Evolutionary conservation across 2,888 invertebrate genomes (phyloP), one percentile per base, ranked within the genome.

Genomic region (Eretmocerus hayati): DNA sequence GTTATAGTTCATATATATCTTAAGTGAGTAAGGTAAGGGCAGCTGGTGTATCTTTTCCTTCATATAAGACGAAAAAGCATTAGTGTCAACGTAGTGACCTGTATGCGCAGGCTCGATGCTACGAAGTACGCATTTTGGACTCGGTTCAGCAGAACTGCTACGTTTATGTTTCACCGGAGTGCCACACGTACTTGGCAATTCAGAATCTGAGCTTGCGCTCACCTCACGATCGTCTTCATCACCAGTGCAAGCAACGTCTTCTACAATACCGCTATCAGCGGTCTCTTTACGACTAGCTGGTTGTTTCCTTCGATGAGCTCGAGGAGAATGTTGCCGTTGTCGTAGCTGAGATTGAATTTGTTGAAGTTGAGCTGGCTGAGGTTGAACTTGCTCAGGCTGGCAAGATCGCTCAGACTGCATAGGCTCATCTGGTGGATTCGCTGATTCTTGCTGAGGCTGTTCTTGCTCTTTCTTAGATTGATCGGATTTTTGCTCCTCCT

Each of bases 11-110:
- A 88, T 75, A 72, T 81, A 89, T 59, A 74, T 62, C 64, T 83
- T 83, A 62, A 89, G 75, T 49, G 82, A 76, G 43, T 76, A 72
- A 20, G 88, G 88, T 60, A 88, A 73, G 20, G 87, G 87, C 64
- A 87, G 74, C 55, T 77, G 74, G 58, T 78, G 73, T 45, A 84
- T 79, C 62, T 79, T 81, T 32, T 72, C 69, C 45, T 70, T 72
- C 78, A 84, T 77, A 48, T 73, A 72, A 42, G 62, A 63, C 2
- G 77, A 72, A 56, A 78, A 77, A 2, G 72, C 70, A 50, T 72
- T 70, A 9, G 47, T 54, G 16, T 62, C 57, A 2, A 59, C 46
- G 16, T 62, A 61, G 23, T 58, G 59, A 6, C 52, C 58, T 11
- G 53, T 47, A 4, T 30, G 35, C 4, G 5, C 36, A 6, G 37